Evolutionary conservation across 1,140 invertebrate species (phyloP).

Genomic region (Diabrotica virgifera): DNA sequence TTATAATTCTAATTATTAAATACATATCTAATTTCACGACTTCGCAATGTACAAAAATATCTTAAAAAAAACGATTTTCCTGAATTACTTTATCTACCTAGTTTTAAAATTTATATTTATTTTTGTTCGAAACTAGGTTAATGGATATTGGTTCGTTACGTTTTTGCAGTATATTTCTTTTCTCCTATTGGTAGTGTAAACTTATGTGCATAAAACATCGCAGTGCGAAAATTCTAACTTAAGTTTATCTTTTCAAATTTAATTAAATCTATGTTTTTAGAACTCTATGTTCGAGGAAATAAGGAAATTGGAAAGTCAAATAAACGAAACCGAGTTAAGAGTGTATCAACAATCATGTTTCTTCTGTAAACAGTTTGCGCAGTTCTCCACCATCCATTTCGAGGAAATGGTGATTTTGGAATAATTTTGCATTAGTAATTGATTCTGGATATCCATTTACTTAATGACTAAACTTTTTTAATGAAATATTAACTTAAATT

Average conservation of each 20-base stretch:
- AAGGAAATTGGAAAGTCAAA: conserved; percentile 27
- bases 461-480: conserved; percentile 32
- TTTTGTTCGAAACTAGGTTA: background rate
- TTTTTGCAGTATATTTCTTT: background rate
- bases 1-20: no score
- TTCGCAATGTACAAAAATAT: background rate
- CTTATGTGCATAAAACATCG: background rate
- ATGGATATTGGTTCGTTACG: background rate
- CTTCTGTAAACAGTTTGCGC: background rate
- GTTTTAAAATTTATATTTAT: background rate
- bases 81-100: background rate
- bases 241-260: conserved; percentile 16
- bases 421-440: conserved; percentile 34
- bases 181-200: background rate
- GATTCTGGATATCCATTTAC: conserved; percentile 24
- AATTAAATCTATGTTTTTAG: conserved; percentile 17
- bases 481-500: conserved; percentile 33
- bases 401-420: conserved; percentile 23
- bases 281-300: conserved; percentile 6
- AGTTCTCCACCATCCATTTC: background rate
- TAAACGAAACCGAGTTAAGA: conserved; percentile 20
- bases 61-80: background rate
- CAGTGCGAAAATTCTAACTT: background rate
- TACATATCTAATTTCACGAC: background rate
- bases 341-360: background rate